Base-by-base conservation (phyloP, 2,888 invertebrate species). In the Hedya salicella region DNA sequence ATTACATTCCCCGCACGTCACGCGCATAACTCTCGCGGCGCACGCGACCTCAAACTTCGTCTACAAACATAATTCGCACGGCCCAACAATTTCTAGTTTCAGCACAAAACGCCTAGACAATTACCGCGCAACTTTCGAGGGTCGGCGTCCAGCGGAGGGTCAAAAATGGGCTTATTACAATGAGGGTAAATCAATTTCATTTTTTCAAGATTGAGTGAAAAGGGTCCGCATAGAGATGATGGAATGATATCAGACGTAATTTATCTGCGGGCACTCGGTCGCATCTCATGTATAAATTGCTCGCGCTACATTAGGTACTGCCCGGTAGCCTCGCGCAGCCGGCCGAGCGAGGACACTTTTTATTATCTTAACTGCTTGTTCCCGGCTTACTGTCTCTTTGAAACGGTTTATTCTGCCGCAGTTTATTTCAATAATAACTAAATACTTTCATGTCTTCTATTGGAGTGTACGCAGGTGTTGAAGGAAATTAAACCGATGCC, bases 181-280 rank as follows among this genome's bases (percentile, higher is more conserved):
- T 60, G 65, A 65, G 65, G 59, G 65, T 65, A 65, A 65, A 65
- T 60, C 65, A 65, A 65, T 65, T 60, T 60, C 59, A 64, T 64
- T 64, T 64, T 63, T 60, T 60, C 59, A 59, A 57, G 50, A 64
- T 52, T 46, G 65, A 65, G 65, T 65, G 65, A 65, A 60, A 65
- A 65, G 59, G 65, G 65, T 63, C 49, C 11, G 60, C 32, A 48
- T 54, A 11, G 17, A 48, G 57, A 46, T 60, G 65, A 65, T 21
- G 65, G 59, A 64, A 64, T 64, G 64, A 60, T 65, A 65, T 65
- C 59, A 39, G 39, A 59, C 36, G 64, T 65, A 46, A 65, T 60
- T 53, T 65, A 65, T 65, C 59, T 14, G 44, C 49, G 63, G 62
- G 19, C 62, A 53, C 25, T 42, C 56, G 49, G 40, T 40, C 57